Percentiles rank a stretch among this genome's conserved stretches.
Conservation (phyloP, 2,888 invertebrate species). For the Lasioglossum lativentre region DNA sequence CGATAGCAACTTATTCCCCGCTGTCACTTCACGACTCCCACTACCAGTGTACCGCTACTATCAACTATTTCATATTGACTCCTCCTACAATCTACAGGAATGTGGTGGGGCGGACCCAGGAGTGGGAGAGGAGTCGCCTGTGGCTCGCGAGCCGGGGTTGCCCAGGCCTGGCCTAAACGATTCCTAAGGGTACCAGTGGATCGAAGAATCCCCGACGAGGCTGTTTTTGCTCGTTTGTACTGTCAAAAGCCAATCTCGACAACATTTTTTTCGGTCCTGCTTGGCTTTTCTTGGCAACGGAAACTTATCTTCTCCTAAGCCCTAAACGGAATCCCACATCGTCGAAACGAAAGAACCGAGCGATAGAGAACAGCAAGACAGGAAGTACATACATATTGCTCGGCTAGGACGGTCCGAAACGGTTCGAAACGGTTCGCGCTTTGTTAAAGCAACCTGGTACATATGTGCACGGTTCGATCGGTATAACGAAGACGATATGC, state of each 20-base stretch:
- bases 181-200: constrained; percentile 44
- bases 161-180: constrained; percentile 16
- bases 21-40: too few species aligned
- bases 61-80: too few species aligned
- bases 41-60: too few species aligned
- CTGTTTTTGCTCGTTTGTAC: neutral
- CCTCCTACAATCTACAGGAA: too few species aligned
- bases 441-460: neutral
- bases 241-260: neutral
- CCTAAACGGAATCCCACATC: neutral
- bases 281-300: too few species aligned
- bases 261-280: neutral
- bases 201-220: constrained; percentile 9
- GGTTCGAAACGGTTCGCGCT: neutral
- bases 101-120: too few species aligned
- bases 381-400: neutral
- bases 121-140: too few species aligned
- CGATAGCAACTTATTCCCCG: too few species aligned
- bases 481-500: neutral
- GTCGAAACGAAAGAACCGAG: neutral
- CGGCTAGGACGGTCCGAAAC: neutral
- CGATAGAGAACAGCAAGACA: neutral
- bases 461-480: neutral
- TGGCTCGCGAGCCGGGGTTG: too few species aligned
- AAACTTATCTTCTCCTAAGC: neutral